phyloP scores from a whole-genome alignment of 1,140 invertebrate species.

The Cydia strobilella region DNA sequence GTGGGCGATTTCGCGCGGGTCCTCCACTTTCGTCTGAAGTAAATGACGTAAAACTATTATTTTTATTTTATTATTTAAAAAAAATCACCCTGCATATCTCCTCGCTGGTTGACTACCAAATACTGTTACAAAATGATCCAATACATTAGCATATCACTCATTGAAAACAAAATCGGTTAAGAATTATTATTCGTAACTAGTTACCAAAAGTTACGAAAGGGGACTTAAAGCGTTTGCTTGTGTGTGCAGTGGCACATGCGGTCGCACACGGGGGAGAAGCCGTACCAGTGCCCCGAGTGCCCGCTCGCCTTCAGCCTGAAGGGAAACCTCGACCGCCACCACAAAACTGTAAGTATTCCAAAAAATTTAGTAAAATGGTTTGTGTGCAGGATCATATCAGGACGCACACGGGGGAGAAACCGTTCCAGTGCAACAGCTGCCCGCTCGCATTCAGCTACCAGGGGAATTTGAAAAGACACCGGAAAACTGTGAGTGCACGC shows the following conservation, averaged over 20 bases:
- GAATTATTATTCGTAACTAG: no score
- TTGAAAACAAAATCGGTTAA: no score
- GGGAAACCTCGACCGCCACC: constrained; percentile 14
- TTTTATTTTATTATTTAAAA: no score
- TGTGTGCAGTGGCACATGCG: constrained; percentile 3
- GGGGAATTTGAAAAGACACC: background rate
- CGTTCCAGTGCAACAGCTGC: background rate
- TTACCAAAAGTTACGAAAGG: no score
- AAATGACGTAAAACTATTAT: no score
- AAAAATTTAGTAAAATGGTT: background rate
- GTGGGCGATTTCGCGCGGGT: no score
- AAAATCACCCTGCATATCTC: no score
- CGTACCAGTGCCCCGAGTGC: constrained; percentile 8
- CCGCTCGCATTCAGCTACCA: background rate
- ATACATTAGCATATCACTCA: no score
- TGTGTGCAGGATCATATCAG: background rate
- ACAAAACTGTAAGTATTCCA: background rate
- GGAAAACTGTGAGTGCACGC: background rate
- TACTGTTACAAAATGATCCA: no score
- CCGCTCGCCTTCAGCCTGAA: constrained; percentile 9
- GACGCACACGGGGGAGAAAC: constrained; percentile 12
- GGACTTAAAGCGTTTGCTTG: background rate
- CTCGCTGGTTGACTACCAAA: background rate
- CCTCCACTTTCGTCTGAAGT: no score
- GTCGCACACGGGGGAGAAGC: background rate